Conservation (phyloP, 2,888 invertebrate species). For the Brassicogethes aeneus region DNA sequence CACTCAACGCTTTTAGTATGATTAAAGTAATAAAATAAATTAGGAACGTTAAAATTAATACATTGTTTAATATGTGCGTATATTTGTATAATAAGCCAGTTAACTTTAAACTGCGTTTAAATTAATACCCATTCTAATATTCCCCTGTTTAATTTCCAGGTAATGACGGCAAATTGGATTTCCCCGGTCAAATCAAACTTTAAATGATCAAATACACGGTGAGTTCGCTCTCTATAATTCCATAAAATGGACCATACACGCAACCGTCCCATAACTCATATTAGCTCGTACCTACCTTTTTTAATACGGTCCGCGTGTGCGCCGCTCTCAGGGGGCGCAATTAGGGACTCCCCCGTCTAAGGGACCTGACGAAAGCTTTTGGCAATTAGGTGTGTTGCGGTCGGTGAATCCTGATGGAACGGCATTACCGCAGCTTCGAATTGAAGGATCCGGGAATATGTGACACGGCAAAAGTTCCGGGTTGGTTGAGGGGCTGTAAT, state of each 20-base stretch:
- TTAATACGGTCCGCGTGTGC: not conserved
- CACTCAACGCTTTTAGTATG: too few species aligned
- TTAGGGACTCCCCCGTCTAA: constrained; percentile 33
- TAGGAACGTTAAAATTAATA: too few species aligned
- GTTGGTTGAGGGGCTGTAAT: not conserved
- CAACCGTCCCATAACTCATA: not conserved
- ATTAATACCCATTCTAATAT: not conserved
- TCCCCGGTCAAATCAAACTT: not conserved
- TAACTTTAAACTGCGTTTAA: not conserved
- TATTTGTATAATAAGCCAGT: not conserved
- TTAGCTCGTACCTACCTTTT: not conserved
- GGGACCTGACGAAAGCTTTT: constrained; percentile 36
- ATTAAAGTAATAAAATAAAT: too few species aligned
- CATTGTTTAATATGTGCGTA: too few species aligned
- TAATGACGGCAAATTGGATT: constrained; percentile 10
- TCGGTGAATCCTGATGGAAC: constrained; percentile 31
- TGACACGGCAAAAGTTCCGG: too few species aligned
- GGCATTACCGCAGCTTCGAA: constrained; percentile 29
- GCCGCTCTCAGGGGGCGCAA: constrained; percentile 19
- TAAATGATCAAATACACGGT: constrained; percentile 10
- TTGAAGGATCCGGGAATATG: too few species aligned
- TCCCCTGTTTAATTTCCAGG: constrained; percentile 7
- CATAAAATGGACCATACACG: constrained; percentile 1
- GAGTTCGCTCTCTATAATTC: constrained; percentile 12
- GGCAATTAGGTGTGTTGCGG: constrained; percentile 37